Evolutionary conservation across 2,888 invertebrate genomes (phyloP).

Genomic region (Pelosia muscerda): DNA sequence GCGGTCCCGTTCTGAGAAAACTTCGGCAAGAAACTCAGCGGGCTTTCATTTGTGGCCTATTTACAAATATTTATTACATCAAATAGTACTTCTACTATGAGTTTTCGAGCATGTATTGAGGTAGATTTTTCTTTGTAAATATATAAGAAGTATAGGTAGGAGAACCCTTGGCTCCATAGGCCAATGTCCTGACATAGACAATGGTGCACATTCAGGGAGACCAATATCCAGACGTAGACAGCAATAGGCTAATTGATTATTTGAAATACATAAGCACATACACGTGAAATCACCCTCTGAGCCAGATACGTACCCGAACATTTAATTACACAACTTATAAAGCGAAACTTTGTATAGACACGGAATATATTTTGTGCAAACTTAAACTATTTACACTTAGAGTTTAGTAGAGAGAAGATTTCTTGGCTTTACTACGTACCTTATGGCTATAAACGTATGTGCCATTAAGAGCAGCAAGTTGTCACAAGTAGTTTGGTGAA

Average conservation of each 20-base stretch:
- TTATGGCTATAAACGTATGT: constrained; percentile 30
- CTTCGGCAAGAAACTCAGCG: no score
- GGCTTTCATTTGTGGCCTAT: no score
- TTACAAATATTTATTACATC: neutral
- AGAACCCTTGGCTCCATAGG: no score
- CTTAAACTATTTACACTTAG: constrained; percentile 13
- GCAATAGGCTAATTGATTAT: no score
- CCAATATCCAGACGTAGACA: no score
- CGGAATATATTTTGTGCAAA: neutral
- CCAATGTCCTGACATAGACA: no score
- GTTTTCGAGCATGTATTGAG: neutral
- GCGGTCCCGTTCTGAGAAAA: neutral
- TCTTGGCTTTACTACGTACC: constrained; percentile 15
- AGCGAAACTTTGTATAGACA: constrained; percentile 6
- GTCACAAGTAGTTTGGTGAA: constrained; percentile 39
- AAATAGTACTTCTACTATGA: neutral
- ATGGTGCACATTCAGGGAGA: no score
- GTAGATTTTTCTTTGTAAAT: neutral
- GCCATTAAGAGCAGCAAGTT: constrained; percentile 41
- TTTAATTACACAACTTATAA: neutral
- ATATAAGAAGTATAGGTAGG: no score
- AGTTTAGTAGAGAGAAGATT: constrained; percentile 12
- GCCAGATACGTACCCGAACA: neutral
- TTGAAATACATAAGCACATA: neutral
- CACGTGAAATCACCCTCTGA: neutral